Evolutionary conservation across 2,888 invertebrate genomes (phyloP).

Genomic region (Julus scandinavius): DNA sequence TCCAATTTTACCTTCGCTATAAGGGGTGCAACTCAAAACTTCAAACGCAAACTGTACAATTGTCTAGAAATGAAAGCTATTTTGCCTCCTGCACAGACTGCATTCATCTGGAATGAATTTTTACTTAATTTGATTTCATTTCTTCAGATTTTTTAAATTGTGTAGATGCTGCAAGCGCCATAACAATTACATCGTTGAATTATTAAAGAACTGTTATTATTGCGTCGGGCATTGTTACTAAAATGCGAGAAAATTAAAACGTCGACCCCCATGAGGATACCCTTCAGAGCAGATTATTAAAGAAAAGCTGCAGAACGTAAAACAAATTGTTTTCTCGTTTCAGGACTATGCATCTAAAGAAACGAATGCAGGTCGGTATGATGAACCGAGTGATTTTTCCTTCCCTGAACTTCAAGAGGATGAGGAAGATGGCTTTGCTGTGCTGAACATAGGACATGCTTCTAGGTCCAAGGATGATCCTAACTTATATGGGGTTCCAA

Average conservation of each 20-base stretch:
- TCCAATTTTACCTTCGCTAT: not conserved
- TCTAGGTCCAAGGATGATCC: not conserved
- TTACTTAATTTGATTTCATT: constrained; percentile 1
- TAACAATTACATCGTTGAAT: not conserved
- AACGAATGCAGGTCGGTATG: constrained; percentile 16
- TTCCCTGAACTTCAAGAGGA: not conserved
- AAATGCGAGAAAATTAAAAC: constrained; percentile 33
- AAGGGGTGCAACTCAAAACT: not conserved
- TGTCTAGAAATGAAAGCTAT: not conserved
- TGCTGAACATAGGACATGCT: not conserved
- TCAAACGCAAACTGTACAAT: not conserved
- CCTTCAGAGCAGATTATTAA: not conserved
- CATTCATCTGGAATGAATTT: not conserved
- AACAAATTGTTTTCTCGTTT: not conserved
- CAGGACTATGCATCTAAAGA: not conserved
- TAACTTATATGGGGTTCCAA: not conserved
- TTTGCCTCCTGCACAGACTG: constrained; percentile 1
- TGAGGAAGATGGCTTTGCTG: not conserved
- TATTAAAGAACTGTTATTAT: not conserved
- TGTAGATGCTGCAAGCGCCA: not conserved
- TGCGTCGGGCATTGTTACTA: not conserved
- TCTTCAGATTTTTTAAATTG: not conserved
- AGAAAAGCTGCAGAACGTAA: not conserved
- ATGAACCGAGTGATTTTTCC: not conserved
- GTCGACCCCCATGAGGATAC: constrained; percentile 31